These are phyloP conservation scores for Leucophenga montana DNA, from an alignment of 2,888 invertebrate species.

Conservation along the genomic window DNA sequence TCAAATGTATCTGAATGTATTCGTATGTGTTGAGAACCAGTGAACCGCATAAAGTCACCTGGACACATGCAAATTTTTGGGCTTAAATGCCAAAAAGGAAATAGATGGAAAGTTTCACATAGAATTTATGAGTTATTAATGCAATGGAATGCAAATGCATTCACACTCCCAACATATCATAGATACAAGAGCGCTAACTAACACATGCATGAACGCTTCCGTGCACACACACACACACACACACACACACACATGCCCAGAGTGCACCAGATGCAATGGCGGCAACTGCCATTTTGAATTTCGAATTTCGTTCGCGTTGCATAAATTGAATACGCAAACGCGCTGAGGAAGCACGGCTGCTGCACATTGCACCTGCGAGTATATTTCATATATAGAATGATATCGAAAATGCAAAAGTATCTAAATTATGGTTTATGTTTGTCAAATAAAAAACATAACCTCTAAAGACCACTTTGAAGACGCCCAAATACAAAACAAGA, in stretches of 20 bases:
- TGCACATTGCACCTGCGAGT: no score
- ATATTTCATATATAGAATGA: no score
- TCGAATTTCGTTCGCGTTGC: slow-evolving; percentile 4
- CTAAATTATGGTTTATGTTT: neutral
- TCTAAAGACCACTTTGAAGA: no score
- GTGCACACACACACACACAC: neutral
- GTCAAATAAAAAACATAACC: no score
- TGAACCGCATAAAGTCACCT: neutral
- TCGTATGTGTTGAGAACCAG: neutral
- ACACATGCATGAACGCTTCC: neutral
- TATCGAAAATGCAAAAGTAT: neutral
- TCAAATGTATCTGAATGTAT: neutral
- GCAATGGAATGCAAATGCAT: neutral
- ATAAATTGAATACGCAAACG: neutral
- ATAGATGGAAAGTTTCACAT: neutral
- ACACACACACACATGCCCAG: neutral
- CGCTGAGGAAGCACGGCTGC: neutral
- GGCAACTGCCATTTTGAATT: neutral
- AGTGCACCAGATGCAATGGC: neutral
- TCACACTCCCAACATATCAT: neutral
- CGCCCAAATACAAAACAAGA: no score
- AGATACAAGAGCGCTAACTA: neutral
- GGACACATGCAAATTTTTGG: neutral
- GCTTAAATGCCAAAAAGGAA: neutral
- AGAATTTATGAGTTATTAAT: neutral